Evolutionary conservation across 37 sponge, comb jelly and placozoan genomes (phyloP).

Genomic region (Hormiphora californensis): DNA sequence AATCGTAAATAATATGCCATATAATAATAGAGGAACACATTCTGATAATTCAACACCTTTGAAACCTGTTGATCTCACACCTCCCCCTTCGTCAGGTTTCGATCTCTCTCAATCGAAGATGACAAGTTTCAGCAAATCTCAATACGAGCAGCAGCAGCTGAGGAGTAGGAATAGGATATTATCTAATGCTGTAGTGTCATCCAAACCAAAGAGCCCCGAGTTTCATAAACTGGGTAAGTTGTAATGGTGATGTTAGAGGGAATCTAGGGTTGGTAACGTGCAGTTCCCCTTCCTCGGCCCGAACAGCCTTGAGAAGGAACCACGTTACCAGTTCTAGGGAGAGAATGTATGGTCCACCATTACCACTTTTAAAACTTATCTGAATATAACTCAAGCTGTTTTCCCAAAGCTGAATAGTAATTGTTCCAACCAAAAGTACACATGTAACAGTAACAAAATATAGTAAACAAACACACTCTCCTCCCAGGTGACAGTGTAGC

Average conservation of each 20-base stretch:
- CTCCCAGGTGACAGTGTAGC: background rate
- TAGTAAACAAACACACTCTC: background rate
- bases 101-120: background rate
- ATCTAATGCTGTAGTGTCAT: no score
- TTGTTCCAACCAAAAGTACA: background rate
- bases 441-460: background rate
- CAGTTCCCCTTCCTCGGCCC: no score
- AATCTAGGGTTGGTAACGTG: no score
- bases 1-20: no score
- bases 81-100: background rate
- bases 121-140: background rate
- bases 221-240: conserved; percentile 15
- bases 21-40: no score
- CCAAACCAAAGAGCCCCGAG: background rate
- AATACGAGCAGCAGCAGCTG: background rate
- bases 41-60: no score
- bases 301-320: no score
- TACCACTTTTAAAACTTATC: no score
- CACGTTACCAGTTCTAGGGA: no score
- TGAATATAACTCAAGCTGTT: no score
- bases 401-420: no score
- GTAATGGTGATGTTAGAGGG: background rate
- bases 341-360: no score
- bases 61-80: background rate
- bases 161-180: background rate